phyloP scores from a whole-genome alignment of 2,888 invertebrate species.

The Dyspetes luteomarginatus region DNA sequence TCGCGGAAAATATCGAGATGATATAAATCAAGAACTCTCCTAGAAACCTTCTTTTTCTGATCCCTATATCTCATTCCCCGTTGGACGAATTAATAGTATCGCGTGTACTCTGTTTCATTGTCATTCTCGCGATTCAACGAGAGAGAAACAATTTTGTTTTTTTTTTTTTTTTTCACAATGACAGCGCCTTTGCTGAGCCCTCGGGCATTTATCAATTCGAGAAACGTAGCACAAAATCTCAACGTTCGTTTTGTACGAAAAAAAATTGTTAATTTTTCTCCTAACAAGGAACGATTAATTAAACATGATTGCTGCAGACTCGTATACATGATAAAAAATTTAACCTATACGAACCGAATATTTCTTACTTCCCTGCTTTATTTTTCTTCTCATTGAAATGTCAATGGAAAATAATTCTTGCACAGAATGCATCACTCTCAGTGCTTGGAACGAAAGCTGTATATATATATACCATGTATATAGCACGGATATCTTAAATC shows the following conservation, averaged over 20 bases:
- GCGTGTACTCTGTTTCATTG: conserved; percentile 29
- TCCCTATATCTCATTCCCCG: conserved; percentile 71
- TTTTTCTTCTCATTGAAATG: conserved; percentile 9
- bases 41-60: conserved; percentile 74
- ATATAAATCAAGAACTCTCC: conserved; percentile 79
- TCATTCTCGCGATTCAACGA: conserved; percentile 32
- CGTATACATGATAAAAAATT: not conserved
- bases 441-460: not conserved
- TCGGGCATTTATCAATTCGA: conserved; percentile 29
- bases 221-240: conserved; percentile 10
- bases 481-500: conserved; percentile 26
- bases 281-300: conserved; percentile 23
- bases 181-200: conserved; percentile 2
- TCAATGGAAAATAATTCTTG: not conserved
- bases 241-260: not conserved
- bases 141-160: conserved; percentile 29
- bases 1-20: conserved; percentile 81
- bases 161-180: conserved; percentile 41
- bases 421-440: not conserved
- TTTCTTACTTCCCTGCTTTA: not conserved
- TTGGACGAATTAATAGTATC: conserved; percentile 66
- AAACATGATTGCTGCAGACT: conserved; percentile 12
- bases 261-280: not conserved
- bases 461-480: conserved; percentile 4
- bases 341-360: not conserved